Percentiles rank a stretch among this genome's conserved stretches.
These are phyloP conservation scores for Andrena camellia DNA, from an alignment of 2,888 invertebrate genomes.

Conservation along the genomic window DNA sequence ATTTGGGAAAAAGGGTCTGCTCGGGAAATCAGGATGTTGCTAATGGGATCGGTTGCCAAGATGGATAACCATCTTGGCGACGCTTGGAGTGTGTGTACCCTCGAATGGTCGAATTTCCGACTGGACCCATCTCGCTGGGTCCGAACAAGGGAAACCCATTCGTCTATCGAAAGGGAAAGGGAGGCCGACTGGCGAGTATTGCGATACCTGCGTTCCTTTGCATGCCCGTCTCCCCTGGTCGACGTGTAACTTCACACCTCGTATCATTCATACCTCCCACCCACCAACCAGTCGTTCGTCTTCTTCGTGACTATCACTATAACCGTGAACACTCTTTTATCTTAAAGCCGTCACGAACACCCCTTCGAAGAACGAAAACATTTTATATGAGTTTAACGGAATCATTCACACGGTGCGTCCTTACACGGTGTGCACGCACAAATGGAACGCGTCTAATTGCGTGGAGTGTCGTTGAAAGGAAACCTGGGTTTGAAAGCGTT, in stretches of 20 bases:
- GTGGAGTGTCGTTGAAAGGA: constrained; percentile 48
- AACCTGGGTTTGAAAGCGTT: background rate
- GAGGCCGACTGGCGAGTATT: too few species aligned
- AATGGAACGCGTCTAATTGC: constrained; percentile 48
- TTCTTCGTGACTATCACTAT: constrained; percentile 53
- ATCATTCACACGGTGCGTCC: background rate
- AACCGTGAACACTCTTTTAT: constrained; percentile 57
- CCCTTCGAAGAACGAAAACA: constrained; percentile 27
- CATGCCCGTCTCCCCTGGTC: constrained; percentile 24
- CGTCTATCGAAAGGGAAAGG: too few species aligned
- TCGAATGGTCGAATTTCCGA: too few species aligned
- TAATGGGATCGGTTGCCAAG: too few species aligned
- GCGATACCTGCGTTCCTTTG: constrained; percentile 13
- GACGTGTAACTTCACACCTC: constrained; percentile 71
- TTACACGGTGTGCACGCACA: constrained; percentile 18
- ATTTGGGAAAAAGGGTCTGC: too few species aligned
- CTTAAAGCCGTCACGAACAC: constrained; percentile 30
- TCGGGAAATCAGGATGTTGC: too few species aligned
- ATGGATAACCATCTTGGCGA: too few species aligned
- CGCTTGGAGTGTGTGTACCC: too few species aligned
- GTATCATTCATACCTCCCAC: constrained; percentile 67
- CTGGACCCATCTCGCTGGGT: too few species aligned
- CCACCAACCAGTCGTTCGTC: constrained; percentile 42
- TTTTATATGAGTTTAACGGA: constrained; percentile 29
- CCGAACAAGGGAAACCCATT: too few species aligned